phyloP scores from a whole-genome alignment of 2,888 invertebrate species.

The Artemia sinica region DNA sequence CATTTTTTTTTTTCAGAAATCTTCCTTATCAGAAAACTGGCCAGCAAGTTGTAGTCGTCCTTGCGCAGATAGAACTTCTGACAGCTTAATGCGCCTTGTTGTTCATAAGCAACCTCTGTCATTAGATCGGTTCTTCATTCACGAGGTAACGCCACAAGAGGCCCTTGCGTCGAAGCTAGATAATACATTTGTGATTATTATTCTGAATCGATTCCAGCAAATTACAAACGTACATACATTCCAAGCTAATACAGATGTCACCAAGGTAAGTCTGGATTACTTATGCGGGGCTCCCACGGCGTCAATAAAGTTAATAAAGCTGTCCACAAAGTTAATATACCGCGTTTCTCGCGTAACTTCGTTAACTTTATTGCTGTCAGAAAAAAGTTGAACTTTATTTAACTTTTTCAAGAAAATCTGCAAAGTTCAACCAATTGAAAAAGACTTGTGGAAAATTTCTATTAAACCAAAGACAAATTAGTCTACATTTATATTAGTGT shows the following conservation, averaged over 20 bases:
- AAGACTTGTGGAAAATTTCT: no score
- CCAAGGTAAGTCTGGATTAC: slow-evolving; percentile 30
- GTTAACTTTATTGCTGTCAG: no score
- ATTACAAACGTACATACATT: slow-evolving; percentile 35
- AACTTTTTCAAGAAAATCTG: no score
- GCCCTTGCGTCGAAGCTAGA: slow-evolving; percentile 32
- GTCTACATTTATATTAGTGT: no score
- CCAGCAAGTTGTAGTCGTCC: slow-evolving; percentile 30
- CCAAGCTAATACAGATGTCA: slow-evolving; percentile 32
- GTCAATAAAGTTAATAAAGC: not conserved
- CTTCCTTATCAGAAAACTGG: slow-evolving; percentile 34
- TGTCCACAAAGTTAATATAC: not conserved
- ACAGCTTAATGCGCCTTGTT: slow-evolving; percentile 31
- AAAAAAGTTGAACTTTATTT: no score
- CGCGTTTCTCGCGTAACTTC: not conserved
- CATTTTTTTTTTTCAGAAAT: slow-evolving; percentile 30
- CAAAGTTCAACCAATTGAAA: no score
- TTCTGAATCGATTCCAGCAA: slow-evolving; percentile 35
- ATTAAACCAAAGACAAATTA: no score
- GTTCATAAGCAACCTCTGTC: slow-evolving; percentile 36
- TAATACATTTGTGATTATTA: slow-evolving; percentile 33
- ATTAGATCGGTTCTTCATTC: slow-evolving; percentile 34
- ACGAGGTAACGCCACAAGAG: slow-evolving; percentile 31
- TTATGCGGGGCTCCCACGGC: slow-evolving; percentile 7
- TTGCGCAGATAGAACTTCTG: slow-evolving; percentile 25